Conservation (phyloP, 1,140 invertebrate genomes). For the Lepidurus packardi region DNA sequence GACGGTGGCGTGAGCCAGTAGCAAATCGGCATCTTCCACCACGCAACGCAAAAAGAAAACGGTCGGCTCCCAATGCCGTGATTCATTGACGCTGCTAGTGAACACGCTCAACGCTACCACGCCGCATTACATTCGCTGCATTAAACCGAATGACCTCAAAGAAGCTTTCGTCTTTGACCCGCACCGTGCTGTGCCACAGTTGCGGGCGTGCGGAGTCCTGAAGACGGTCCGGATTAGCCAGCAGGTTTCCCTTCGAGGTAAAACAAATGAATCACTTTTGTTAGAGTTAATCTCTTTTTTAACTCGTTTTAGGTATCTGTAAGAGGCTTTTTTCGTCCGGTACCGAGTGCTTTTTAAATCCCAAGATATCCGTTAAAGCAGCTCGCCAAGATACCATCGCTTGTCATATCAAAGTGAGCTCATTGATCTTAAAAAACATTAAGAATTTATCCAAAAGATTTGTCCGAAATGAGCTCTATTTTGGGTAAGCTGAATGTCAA, state of each 20-base stretch:
- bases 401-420: neutral
- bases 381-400: slow-evolving; percentile 24
- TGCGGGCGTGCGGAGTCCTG: slow-evolving; percentile 91
- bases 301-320: slow-evolving; percentile 49
- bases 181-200: slow-evolving; percentile 85
- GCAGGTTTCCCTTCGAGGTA: slow-evolving; percentile 85
- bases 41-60: slow-evolving; percentile 36
- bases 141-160: slow-evolving; percentile 97
- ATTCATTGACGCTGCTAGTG: slow-evolving; percentile 87
- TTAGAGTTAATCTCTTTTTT: slow-evolving; percentile 36
- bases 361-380: neutral
- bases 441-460: too few relatives aligned
- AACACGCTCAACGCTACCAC: slow-evolving; percentile 87
- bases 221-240: slow-evolving; percentile 95
- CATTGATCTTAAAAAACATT: neutral
- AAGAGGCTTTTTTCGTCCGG: slow-evolving; percentile 83
- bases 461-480: slow-evolving; percentile 34
- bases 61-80: slow-evolving; percentile 86
- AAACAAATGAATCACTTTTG: too few relatives aligned
- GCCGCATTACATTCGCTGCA: slow-evolving; percentile 96
- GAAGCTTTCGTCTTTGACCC: slow-evolving; percentile 82
- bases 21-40: slow-evolving; percentile 21
- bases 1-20: neutral
- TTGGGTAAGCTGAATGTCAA: slow-evolving; percentile 51
- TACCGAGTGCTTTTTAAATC: slow-evolving; percentile 71